Conservation (phyloP, 2,797 vertebrate species). For the Myotis planiceps region DNA sequence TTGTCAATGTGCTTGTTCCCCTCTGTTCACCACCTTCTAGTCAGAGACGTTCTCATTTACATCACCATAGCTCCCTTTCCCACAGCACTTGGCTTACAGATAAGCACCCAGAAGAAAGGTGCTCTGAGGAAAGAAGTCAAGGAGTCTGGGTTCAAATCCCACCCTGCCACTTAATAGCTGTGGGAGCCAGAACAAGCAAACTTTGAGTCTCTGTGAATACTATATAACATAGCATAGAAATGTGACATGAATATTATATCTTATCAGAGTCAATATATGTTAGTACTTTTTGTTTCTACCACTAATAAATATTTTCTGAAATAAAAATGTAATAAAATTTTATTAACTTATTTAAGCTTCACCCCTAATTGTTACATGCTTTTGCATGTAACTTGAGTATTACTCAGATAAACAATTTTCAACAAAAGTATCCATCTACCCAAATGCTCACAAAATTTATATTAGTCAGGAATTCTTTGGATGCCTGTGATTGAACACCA, state of each 20-base stretch:
- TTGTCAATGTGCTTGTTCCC: neutral
- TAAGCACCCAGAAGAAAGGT: neutral
- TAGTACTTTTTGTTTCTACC: neutral
- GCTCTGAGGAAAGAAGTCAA: neutral
- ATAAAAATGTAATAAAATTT: neutral
- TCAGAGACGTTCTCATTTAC: neutral
- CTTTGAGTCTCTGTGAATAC: neutral
- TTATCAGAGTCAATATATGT: neutral
- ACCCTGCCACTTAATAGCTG: neutral
- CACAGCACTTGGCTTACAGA: neutral
- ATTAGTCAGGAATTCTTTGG: neutral
- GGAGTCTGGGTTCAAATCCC: neutral
- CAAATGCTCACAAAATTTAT: neutral
- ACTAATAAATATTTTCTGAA: neutral
- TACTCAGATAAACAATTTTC: neutral
- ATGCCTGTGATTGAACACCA: neutral
- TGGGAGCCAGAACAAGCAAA: neutral
- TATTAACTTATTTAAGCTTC: slow-evolving; percentile 18
- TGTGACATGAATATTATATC: neutral
- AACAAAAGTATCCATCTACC: neutral
- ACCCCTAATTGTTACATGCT: neutral
- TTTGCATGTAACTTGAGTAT: neutral
- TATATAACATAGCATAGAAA: neutral
- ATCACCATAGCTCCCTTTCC: neutral
- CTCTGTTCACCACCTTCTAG: neutral